A percentile compares a stretch with the other conserved stretches of the same genome.
Conservation (phyloP, 37 sponge, comb jelly and placozoan genomes). For the Chondrosia reniformis region DNA sequence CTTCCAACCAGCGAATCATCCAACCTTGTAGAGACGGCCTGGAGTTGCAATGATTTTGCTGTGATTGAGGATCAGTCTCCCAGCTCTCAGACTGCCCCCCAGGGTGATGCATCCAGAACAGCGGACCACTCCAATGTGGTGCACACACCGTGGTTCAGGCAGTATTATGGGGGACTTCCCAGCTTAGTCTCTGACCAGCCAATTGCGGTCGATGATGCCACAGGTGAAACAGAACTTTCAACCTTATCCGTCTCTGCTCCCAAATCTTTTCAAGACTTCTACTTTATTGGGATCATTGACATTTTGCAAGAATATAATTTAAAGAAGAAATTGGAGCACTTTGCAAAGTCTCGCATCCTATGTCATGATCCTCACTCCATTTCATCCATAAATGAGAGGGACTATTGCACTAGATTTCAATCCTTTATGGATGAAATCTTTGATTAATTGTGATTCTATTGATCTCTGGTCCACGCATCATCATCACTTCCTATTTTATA, state of each 20-base stretch:
- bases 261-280: conserved; percentile 26
- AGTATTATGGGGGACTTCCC: conserved; percentile 64
- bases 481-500: too few species aligned
- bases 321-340: conserved; percentile 66
- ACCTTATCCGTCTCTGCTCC: background rate
- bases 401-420: conserved; percentile 67
- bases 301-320: conserved; percentile 85
- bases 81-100: background rate
- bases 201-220: background rate
- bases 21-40: background rate
- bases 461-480: too few species aligned
- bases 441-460: too few species aligned
- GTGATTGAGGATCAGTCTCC: background rate
- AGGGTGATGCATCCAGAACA: background rate
- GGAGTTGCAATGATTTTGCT: background rate
- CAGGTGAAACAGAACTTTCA: background rate
- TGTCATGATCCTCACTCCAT: conserved; percentile 51
- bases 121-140: background rate
- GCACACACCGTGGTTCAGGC: conserved; percentile 55
- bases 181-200: conserved; percentile 53
- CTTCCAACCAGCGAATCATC: background rate
- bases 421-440: conserved; percentile 39
- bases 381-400: conserved; percentile 60
- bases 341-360: conserved; percentile 56
- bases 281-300: conserved; percentile 88